Conservation (phyloP, 1,140 invertebrate genomes). For the Aphaenogaster rudis region DNA sequence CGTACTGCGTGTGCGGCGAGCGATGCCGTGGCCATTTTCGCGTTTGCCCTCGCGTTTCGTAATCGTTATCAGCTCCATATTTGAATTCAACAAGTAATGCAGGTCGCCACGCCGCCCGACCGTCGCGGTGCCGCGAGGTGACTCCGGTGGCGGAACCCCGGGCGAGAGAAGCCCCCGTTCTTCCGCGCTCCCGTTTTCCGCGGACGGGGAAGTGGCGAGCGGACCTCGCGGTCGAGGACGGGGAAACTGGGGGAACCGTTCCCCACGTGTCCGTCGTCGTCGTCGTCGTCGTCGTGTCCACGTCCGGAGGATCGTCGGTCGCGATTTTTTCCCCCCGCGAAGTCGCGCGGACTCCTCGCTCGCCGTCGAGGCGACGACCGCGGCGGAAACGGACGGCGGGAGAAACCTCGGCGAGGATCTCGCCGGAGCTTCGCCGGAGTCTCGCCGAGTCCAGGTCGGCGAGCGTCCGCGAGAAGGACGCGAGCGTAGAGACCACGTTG, state of each 20-base stretch:
- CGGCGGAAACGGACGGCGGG: too few species aligned
- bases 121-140: not conserved
- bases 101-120: conserved; percentile 57
- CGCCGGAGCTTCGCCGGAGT: too few species aligned
- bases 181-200: not conserved
- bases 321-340: not conserved
- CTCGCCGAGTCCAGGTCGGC: too few species aligned
- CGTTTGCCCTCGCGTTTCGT: conserved; percentile 84
- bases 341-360: not conserved
- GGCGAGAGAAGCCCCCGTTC: too few species aligned
- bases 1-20: conserved; percentile 76
- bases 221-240: too few species aligned
- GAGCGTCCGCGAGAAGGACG: not conserved
- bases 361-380: too few species aligned
- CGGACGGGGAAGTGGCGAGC: too few species aligned
- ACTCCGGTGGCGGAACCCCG: too few species aligned
- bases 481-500: not conserved
- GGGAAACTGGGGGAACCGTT: too few species aligned
- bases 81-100: conserved; percentile 86
- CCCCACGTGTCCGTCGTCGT: too few species aligned
- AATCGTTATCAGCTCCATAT: conserved; percentile 87
- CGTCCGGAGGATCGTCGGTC: not conserved
- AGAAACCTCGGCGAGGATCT: too few species aligned
- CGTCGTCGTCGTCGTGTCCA: too few species aligned
- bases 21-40: conserved; percentile 86